Percentiles rank a stretch among this genome's conserved stretches.
These are phyloP conservation scores for Sebastes kiyomatsui DNA, from an alignment of 2,797 vertebrate species.

Conservation along the genomic window DNA sequence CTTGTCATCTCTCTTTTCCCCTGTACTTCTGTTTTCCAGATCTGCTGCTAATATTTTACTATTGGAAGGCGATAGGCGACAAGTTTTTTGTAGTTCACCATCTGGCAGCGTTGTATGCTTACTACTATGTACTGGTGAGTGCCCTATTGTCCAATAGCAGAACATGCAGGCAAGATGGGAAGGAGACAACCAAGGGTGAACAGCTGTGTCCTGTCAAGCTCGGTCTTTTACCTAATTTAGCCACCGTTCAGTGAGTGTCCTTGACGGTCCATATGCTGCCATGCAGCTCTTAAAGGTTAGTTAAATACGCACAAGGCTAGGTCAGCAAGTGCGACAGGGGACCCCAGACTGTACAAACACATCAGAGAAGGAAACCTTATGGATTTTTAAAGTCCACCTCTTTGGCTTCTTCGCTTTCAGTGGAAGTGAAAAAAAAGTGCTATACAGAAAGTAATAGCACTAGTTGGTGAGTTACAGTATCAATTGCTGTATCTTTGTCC, in stretches of 20 bases:
- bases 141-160: constrained; percentile 82
- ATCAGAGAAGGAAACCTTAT: background rate
- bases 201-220: constrained; percentile 63
- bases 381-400: background rate
- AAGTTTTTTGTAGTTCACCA: constrained; percentile 97
- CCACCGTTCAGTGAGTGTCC: background rate
- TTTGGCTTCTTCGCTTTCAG: background rate
- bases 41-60: constrained; percentile 95
- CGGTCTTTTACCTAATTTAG: constrained; percentile 1
- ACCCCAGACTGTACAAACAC: background rate
- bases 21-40: constrained; percentile 82
- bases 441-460: background rate
- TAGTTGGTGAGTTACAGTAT: background rate
- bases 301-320: background rate
- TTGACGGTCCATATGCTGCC: background rate
- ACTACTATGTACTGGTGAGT: constrained; percentile 98
- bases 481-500: background rate
- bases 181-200: constrained; percentile 82
- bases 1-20: constrained; percentile 8
- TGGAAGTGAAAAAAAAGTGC: background rate
- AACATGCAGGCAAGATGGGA: constrained; percentile 82
- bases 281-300: background rate
- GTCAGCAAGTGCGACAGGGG: background rate
- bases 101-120: constrained; percentile 93
- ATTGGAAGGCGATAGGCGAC: constrained; percentile 98